Evolutionary conservation across 2,797 vertebrate genomes (phyloP).

Genomic region (Chiloscyllium punctatum): DNA sequence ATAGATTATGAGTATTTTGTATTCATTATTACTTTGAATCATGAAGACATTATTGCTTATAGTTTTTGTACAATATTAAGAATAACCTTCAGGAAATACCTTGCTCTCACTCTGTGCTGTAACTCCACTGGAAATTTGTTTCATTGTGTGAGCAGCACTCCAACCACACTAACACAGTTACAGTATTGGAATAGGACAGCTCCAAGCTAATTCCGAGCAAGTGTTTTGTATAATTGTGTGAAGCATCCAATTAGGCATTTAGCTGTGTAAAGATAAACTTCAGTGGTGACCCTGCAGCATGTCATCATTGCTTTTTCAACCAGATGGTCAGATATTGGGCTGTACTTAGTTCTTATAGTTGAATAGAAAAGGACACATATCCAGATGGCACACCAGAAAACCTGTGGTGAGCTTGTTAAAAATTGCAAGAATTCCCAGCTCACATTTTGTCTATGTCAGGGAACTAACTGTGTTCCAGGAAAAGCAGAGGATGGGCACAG

Average conservation of each 20-base stretch:
- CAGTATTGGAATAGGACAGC: not conserved
- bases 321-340: not conserved
- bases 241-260: not conserved
- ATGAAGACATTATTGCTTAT: not conserved
- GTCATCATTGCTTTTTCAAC: not conserved
- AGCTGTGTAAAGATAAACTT: not conserved
- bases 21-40: not conserved
- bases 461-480: no score
- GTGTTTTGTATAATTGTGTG: not conserved
- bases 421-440: not conserved
- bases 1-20: not conserved
- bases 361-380: not conserved
- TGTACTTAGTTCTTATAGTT: no score
- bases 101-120: not conserved
- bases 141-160: no score
- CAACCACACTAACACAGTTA: not conserved
- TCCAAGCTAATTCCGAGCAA: not conserved
- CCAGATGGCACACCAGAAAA: not conserved
- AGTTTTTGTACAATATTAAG: not conserved
- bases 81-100: not conserved
- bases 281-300: not conserved
- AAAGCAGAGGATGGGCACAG: no score
- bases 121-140: not conserved
- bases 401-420: not conserved
- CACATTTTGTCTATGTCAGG: not conserved